A percentile compares a stretch with the other conserved stretches of the same genome.
phyloP scores from a whole-genome alignment of 2,888 invertebrate genomes.

The Ennomos erosarius region DNA sequence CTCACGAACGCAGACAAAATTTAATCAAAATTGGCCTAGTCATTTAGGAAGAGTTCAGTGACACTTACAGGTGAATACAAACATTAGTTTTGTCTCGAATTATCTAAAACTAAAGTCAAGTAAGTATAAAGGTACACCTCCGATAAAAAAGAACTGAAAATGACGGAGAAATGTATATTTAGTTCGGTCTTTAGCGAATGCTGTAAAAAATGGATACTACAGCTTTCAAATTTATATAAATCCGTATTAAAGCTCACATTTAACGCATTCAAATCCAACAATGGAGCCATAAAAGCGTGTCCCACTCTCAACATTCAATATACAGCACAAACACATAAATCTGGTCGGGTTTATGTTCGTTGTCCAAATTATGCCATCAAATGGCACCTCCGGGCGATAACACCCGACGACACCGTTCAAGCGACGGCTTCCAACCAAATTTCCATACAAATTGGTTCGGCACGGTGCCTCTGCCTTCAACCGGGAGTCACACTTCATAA shows the following conservation, averaged over 20 bases:
- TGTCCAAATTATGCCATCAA: slow-evolving; percentile 82
- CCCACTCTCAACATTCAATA: slow-evolving; percentile 76
- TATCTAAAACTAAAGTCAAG: no score
- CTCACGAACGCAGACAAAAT: no score
- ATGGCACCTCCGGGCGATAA: slow-evolving; percentile 67
- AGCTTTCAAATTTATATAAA: background rate
- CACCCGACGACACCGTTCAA: slow-evolving; percentile 61
- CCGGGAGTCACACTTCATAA: slow-evolving; percentile 75
- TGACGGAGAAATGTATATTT: no score
- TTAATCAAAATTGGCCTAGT: no score
- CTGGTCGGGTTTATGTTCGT: slow-evolving; percentile 72
- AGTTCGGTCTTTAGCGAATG: no score
- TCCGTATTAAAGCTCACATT: background rate
- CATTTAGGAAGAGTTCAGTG: no score
- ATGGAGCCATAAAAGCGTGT: slow-evolving; percentile 59
- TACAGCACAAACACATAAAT: slow-evolving; percentile 77
- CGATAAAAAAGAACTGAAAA: no score
- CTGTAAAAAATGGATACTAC: no score
- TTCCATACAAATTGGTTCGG: slow-evolving; percentile 83
- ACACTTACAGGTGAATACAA: no score
- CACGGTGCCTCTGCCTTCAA: slow-evolving; percentile 53
- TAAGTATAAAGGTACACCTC: no score
- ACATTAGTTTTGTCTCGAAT: no score
- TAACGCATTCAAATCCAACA: slow-evolving; percentile 41
- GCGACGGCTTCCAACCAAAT: slow-evolving; percentile 51